Evolutionary conservation across 2,797 vertebrate genomes (phyloP).

Genomic region (Falco berigora): DNA sequence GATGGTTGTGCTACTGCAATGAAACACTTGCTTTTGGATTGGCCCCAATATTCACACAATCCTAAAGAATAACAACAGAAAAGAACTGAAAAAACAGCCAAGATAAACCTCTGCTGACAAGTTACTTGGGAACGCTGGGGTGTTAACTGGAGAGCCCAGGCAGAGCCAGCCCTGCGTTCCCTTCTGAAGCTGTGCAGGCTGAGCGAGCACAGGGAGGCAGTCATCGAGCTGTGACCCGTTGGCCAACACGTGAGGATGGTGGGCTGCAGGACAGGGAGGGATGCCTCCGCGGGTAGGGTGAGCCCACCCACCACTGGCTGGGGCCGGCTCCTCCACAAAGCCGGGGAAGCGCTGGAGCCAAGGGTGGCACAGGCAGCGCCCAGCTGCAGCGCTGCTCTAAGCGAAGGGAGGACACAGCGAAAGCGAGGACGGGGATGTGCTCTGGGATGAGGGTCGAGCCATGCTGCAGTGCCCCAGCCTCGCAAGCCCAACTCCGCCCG

Average conservation of each 20-base stretch:
- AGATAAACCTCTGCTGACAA: not conserved
- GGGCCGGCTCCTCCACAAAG: not conserved
- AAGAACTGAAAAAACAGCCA: not conserved
- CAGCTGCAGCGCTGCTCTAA: not conserved
- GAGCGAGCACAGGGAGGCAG: not conserved
- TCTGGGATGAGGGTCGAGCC: not conserved
- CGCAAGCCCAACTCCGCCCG: not conserved
- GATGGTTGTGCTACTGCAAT: not conserved
- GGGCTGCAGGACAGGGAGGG: not conserved
- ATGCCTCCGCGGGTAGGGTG: not conserved
- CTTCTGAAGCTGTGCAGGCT: fast-evolving
- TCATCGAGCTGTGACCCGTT: fast-evolving
- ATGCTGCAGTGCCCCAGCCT: not conserved
- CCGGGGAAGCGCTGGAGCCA: not conserved
- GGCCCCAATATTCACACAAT: not conserved
- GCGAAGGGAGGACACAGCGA: fast-evolving
- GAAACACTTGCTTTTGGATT: not conserved
- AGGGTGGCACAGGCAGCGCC: not conserved
- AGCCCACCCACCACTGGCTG: not conserved
- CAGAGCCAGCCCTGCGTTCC: not conserved
- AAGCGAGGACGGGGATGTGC: not conserved
- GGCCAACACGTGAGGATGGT: not conserved
- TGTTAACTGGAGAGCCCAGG: not conserved
- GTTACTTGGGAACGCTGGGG: not conserved
- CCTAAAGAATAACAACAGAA: not conserved